A percentile compares a stretch with the other conserved stretches of the same genome.
phyloP scores from a whole-genome alignment of 2,797 vertebrate genomes.

The Jordanella pulchra region DNA sequence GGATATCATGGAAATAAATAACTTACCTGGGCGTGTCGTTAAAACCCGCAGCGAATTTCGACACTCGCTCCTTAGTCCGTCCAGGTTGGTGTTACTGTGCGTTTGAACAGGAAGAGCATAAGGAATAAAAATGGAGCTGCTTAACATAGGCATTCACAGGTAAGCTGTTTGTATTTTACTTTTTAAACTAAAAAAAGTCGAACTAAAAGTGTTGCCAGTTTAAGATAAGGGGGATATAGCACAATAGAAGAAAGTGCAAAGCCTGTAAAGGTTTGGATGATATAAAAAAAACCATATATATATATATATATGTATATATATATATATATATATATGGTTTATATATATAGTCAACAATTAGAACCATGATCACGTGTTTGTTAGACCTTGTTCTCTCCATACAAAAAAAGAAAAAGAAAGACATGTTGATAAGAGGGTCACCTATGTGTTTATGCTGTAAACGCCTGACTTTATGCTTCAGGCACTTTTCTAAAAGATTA shows the following conservation, averaged over 20 bases:
- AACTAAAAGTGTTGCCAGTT: background rate
- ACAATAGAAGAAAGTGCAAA: background rate
- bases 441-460: background rate
- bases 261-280: background rate
- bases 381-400: background rate
- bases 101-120: background rate
- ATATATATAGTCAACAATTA: background rate
- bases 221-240: background rate
- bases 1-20: constrained; percentile 17
- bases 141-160: constrained; percentile 15
- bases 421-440: constrained; percentile 12
- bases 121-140: background rate
- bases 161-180: constrained; percentile 8
- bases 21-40: constrained; percentile 64
- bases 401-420: background rate
- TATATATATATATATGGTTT: background rate
- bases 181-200: background rate
- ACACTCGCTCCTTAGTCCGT: constrained; percentile 14
- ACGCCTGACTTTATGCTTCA: background rate
- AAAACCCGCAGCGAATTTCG: constrained; percentile 53
- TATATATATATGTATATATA: background rate
- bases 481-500: background rate
- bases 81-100: constrained; percentile 2
- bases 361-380: constrained; percentile 1
- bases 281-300: no score